A percentile compares a stretch with the other conserved stretches of the same genome.
Conservation (phyloP, 2,797 vertebrate species). For the Morelia viridis region DNA sequence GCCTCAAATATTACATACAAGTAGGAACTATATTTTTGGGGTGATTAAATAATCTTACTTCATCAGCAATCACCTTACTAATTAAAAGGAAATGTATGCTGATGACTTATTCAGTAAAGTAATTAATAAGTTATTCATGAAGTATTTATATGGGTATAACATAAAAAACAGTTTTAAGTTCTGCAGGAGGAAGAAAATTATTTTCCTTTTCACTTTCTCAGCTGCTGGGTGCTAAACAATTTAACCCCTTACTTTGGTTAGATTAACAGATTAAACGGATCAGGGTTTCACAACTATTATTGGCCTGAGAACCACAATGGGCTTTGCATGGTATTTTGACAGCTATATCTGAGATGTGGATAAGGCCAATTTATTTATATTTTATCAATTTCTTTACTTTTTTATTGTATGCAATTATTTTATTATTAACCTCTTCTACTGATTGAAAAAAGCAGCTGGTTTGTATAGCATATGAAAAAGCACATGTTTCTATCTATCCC, state of each 20-base stretch:
- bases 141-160: background rate
- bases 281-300: background rate
- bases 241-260: background rate
- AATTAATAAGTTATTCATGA: background rate
- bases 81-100: slow-evolving; percentile 35
- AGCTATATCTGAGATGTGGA: background rate
- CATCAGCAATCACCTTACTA: slow-evolving; percentile 51
- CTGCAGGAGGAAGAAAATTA: background rate
- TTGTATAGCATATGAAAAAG: background rate
- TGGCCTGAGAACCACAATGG: background rate
- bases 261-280: background rate
- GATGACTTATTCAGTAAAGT: slow-evolving; percentile 33
- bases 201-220: background rate
- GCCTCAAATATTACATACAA: background rate
- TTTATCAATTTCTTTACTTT: background rate
- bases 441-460: background rate
- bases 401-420: background rate
- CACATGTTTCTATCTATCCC: background rate
- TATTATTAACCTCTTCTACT: background rate
- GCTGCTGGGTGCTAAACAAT: background rate
- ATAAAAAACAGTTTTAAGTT: background rate
- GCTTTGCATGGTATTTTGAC: background rate
- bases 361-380: background rate
- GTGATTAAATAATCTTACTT: slow-evolving; percentile 35
- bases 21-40: background rate